These are phyloP conservation scores for Erpetoichthys calabaricus DNA, from an alignment of 2,797 vertebrate species.

Conservation along the genomic window DNA sequence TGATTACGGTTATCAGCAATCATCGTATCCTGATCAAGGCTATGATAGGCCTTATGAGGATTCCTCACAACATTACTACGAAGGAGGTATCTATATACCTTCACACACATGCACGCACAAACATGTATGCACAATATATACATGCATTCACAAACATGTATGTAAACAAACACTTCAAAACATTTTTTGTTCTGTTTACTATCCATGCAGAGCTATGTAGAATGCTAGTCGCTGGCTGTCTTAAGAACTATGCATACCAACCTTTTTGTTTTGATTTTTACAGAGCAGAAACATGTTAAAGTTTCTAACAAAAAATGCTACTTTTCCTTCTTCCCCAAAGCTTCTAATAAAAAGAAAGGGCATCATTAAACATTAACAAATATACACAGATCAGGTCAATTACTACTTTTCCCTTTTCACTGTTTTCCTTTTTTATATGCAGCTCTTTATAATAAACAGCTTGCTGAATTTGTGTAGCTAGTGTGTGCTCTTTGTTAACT, in stretches of 20 bases:
- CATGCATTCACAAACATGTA: background rate
- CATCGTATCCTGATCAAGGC: conserved; percentile 73
- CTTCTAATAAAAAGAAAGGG: conserved; percentile 4
- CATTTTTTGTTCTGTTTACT: conserved; percentile 18
- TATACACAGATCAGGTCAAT: conserved; percentile 5
- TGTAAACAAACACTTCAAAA: conserved; percentile 34
- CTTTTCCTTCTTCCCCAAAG: background rate
- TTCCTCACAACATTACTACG: conserved; percentile 68
- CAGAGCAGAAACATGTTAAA: conserved; percentile 6
- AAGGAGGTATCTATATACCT: conserved; percentile 72
- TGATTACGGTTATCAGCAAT: conserved; percentile 73
- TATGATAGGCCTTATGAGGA: conserved; percentile 79
- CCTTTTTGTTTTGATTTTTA: conserved; percentile 6
- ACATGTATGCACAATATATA: conserved; percentile 19
- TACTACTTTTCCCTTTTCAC: background rate
- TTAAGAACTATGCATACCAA: conserved; percentile 25
- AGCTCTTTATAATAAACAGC: conserved; percentile 45
- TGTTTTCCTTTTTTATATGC: conserved; percentile 35
- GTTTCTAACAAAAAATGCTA: conserved; percentile 7
- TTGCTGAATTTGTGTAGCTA: conserved; percentile 69
- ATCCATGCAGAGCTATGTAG: conserved; percentile 46
- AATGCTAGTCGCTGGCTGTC: conserved; percentile 50
- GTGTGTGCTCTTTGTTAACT: conserved; percentile 58
- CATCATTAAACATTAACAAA: conserved; percentile 10
- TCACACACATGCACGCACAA: conserved; percentile 47